These are phyloP conservation scores for Troides oblongomaculatus DNA, from an alignment of 2,888 invertebrate genomes.

Conservation along the genomic window DNA sequence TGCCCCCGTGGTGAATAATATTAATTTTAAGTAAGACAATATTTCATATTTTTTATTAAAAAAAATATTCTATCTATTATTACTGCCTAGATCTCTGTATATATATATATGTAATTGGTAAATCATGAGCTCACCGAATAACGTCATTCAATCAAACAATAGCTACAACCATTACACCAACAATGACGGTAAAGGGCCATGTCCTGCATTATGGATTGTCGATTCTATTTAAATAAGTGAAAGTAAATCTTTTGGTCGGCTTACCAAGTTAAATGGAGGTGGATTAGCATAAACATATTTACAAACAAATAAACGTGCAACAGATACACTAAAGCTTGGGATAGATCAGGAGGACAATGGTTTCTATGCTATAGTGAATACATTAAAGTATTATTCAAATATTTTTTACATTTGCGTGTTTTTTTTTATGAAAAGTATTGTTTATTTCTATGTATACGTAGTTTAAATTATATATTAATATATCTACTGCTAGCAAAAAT, in stretches of 20 bases:
- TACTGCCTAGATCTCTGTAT: neutral
- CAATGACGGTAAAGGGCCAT: conserved; percentile 13
- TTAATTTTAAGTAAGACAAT: no score
- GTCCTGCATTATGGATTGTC: neutral
- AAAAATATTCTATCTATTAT: no score
- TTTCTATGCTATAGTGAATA: no score
- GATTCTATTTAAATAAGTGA: conserved; percentile 23
- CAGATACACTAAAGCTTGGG: no score
- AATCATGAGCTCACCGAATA: neutral
- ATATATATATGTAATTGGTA: neutral
- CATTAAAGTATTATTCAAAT: no score
- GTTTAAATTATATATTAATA: no score
- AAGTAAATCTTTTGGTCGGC: conserved; percentile 1
- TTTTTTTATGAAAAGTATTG: no score
- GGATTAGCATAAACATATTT: conserved; percentile 1
- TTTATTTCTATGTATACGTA: no score
- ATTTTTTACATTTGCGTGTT: no score
- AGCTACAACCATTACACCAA: neutral
- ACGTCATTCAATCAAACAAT: neutral
- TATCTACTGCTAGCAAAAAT: no score
- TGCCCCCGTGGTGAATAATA: no score
- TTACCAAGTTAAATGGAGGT: neutral
- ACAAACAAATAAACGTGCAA: neutral
- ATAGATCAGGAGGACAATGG: no score
- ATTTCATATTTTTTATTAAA: neutral